These are phyloP conservation scores for Seriola quinqueradiata DNA, from an alignment of 2,113 vertebrate species.

Conservation along the genomic window DNA sequence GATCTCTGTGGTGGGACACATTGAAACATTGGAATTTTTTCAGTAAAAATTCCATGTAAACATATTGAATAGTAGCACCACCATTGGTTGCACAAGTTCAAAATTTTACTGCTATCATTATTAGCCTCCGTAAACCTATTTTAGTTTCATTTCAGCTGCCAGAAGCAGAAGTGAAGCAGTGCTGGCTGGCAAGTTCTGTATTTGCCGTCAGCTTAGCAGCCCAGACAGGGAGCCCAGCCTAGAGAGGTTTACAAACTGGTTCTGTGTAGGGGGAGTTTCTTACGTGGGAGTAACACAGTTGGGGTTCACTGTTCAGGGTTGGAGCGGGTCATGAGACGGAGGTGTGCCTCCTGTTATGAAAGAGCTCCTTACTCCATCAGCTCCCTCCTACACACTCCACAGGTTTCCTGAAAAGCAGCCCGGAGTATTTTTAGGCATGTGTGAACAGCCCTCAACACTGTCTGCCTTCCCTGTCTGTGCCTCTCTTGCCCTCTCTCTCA, in stretches of 20 bases:
- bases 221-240: neutral
- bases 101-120: neutral
- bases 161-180: slow-evolving; percentile 16
- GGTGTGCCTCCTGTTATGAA: slow-evolving; percentile 12
- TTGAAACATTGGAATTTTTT: neutral
- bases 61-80: neutral
- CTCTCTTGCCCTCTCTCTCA: slow-evolving; percentile 11
- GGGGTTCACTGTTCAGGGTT: slow-evolving; percentile 11
- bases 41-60: neutral
- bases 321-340: slow-evolving; percentile 19
- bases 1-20: neutral
- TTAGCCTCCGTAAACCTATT: neutral
- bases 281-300: slow-evolving; percentile 25
- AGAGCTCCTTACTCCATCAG: slow-evolving; percentile 30
- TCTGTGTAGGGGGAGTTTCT: slow-evolving; percentile 24
- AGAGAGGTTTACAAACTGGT: slow-evolving; percentile 16
- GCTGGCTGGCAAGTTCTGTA: neutral
- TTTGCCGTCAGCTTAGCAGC: neutral
- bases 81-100: neutral
- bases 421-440: slow-evolving; percentile 54
- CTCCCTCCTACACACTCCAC: slow-evolving; percentile 61
- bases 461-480: slow-evolving; percentile 31
- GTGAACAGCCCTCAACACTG: slow-evolving; percentile 42
- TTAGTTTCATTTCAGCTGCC: slow-evolving; percentile 14
- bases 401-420: slow-evolving; percentile 71